Percentiles rank a stretch among this genome's conserved stretches.
phyloP scores from a whole-genome alignment of 2,888 invertebrate genomes.

The Hofmannophila pseudospretella region DNA sequence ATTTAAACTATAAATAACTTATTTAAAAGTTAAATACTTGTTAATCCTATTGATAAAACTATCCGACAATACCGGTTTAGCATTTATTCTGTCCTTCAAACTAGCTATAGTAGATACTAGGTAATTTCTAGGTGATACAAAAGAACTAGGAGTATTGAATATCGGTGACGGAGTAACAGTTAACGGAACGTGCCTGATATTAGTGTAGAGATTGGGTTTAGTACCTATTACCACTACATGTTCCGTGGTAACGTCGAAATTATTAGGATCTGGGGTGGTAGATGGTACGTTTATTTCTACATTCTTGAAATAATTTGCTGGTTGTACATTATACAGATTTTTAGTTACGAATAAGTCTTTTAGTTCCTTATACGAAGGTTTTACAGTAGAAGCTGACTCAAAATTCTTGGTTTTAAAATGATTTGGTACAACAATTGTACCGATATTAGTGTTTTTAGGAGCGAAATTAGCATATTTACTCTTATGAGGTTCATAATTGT shows the following conservation, averaged over 20 bases:
- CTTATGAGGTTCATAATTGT: constrained; percentile 40
- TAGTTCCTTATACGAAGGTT: constrained; percentile 38
- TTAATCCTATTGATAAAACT: constrained; percentile 58
- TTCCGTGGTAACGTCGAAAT: constrained; percentile 34
- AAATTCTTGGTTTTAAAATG: constrained; percentile 6
- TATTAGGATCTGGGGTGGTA: constrained; percentile 22
- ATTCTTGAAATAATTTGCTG: constrained; percentile 19
- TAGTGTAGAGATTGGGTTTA: constrained; percentile 44
- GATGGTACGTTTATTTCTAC: constrained; percentile 36
- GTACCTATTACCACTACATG: constrained; percentile 42
- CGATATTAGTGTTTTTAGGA: constrained; percentile 10
- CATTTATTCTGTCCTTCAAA: constrained; percentile 44
- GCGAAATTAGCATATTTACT: constrained; percentile 40
- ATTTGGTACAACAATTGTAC: constrained; percentile 6
- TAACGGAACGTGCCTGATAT: constrained; percentile 30
- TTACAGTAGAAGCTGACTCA: constrained; percentile 25
- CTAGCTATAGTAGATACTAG: constrained; percentile 51
- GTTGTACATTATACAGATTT: constrained; percentile 26
- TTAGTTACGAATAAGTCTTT: constrained; percentile 44
- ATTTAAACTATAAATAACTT: no score
- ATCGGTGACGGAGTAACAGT: constrained; percentile 22
- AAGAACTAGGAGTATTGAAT: constrained; percentile 15
- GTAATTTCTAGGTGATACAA: constrained; percentile 37
- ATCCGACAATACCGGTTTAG: constrained; percentile 48
- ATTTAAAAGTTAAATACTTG: constrained; percentile 53